A percentile compares a stretch with the other conserved stretches of the same genome.
Conservation (phyloP, 2,797 vertebrate genomes). For the Malacoraja senta region DNA sequence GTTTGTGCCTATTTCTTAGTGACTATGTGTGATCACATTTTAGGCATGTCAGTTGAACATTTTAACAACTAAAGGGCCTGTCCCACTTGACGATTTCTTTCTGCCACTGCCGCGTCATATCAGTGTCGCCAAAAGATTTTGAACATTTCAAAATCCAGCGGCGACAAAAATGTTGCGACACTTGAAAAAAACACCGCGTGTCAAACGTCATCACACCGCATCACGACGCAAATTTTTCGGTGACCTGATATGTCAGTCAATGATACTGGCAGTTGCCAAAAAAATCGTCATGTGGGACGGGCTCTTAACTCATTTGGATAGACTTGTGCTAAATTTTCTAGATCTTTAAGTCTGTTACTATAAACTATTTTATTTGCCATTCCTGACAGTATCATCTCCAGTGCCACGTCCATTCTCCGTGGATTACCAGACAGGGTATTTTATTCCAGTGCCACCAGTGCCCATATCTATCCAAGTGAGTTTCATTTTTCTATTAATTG, state of each 20-base stretch:
- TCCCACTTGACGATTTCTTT: too few relatives aligned
- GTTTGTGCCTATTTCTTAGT: not conserved
- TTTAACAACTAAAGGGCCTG: not conserved
- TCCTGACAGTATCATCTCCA: slow-evolving; percentile 68
- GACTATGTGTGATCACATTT: not conserved
- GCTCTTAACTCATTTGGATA: not conserved
- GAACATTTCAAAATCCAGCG: too few relatives aligned
- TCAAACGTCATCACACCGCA: too few relatives aligned
- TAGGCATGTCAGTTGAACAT: not conserved
- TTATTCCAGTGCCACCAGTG: slow-evolving; percentile 56
- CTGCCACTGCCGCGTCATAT: too few relatives aligned
- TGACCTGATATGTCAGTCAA: too few relatives aligned
- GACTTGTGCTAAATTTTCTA: not conserved
- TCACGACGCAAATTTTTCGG: too few relatives aligned
- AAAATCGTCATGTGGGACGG: too few relatives aligned
- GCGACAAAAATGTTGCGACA: too few relatives aligned
- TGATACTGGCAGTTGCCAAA: too few relatives aligned
- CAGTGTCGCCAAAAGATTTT: too few relatives aligned
- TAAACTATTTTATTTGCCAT: not conserved
- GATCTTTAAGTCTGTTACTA: not conserved
- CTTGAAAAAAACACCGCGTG: too few relatives aligned
- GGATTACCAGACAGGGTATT: slow-evolving; percentile 57
- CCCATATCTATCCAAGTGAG: slow-evolving; percentile 50
- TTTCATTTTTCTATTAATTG: not conserved
- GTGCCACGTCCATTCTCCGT: slow-evolving; percentile 55